Conservation (phyloP, 1,140 invertebrate species). For the Aphis gossypii region DNA sequence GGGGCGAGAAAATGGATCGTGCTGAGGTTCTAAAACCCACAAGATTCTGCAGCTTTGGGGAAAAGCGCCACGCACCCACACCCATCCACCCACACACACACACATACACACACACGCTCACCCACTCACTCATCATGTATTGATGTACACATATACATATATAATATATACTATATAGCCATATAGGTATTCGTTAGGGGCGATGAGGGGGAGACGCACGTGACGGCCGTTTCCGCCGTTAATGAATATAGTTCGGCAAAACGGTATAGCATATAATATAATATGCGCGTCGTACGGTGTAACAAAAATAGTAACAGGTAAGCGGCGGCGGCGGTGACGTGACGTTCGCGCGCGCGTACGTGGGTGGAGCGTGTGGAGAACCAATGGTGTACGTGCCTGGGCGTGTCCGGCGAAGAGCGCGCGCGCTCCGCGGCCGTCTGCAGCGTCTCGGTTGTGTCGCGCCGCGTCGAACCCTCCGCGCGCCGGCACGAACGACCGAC, state of each 20-base stretch:
- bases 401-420: constrained; percentile 41
- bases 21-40: constrained; percentile 15
- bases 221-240: constrained; percentile 48
- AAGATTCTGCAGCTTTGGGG: not conserved
- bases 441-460: not conserved
- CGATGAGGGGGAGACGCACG: not conserved
- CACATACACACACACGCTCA: not conserved
- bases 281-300: not conserved
- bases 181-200: constrained; percentile 11
- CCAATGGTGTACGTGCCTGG: constrained; percentile 54
- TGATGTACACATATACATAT: not conserved
- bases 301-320: constrained; percentile 49
- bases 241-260: constrained; percentile 44
- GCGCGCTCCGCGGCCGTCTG: not conserved
- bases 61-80: not conserved
- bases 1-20: constrained; percentile 11
- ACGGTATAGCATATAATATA: not conserved
- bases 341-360: constrained; percentile 9
- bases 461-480: constrained; percentile 13
- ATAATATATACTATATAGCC: not conserved
- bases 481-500: constrained; percentile 12
- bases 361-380: constrained; percentile 42
- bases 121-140: not conserved
- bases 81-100: not conserved
- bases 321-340: constrained; percentile 11